phyloP scores from a whole-genome alignment of 2,888 invertebrate genomes.

The Acleris cristana region DNA sequence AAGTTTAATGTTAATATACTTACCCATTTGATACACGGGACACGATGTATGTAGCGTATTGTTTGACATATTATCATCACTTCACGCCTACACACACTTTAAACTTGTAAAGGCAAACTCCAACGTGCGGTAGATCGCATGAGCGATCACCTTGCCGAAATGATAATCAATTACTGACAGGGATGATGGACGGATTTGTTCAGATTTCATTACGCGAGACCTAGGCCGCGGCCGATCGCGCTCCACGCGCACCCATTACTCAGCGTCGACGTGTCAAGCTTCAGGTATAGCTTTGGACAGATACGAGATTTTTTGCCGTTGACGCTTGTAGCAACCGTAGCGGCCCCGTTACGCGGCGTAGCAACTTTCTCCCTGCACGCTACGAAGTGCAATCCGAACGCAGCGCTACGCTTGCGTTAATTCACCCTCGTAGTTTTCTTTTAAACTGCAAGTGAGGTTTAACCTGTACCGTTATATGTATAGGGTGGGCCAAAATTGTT shows the following conservation, averaged over 20 bases:
- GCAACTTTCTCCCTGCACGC: background rate
- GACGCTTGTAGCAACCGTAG: conserved; percentile 3
- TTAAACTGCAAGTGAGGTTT: background rate
- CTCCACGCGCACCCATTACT: conserved; percentile 7
- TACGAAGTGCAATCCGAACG: too few relatives aligned
- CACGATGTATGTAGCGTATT: too few relatives aligned
- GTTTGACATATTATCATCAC: too few relatives aligned
- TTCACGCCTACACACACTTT: background rate
- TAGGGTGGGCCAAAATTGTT: too few relatives aligned
- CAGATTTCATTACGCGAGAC: conserved; percentile 22
- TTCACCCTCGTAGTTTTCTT: background rate
- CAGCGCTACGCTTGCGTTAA: background rate
- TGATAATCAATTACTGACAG: conserved; percentile 26
- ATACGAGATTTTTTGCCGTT: too few relatives aligned
- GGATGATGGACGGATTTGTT: conserved; percentile 25
- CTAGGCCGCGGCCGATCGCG: conserved; percentile 17
- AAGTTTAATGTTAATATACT: too few relatives aligned
- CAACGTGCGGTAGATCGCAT: conserved; percentile 5
- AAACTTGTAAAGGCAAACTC: conserved; percentile 11
- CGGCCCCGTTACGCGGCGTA: conserved; percentile 1
- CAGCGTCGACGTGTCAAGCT: conserved; percentile 1
- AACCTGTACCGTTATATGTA: too few relatives aligned
- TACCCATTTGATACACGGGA: too few relatives aligned
- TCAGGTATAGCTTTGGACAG: background rate
- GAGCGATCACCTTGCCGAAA: conserved; percentile 14